phyloP scores from a whole-genome alignment of 2,113 vertebrate genomes.

The Sprattus sprattus region DNA sequence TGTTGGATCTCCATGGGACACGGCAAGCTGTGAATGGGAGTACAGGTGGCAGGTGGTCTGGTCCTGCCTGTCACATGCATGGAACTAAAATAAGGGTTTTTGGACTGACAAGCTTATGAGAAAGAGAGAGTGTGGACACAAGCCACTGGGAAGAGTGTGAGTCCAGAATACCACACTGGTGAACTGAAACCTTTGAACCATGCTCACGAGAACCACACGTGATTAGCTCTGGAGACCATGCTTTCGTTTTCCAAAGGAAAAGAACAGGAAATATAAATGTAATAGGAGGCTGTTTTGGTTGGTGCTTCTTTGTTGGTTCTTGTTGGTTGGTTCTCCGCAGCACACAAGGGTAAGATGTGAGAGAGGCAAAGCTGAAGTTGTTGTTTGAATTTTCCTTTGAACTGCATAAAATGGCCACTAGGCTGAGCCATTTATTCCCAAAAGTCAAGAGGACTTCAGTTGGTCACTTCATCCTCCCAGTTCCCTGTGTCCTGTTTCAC shows the following conservation, averaged over 20 bases:
- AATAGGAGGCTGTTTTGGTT: neutral
- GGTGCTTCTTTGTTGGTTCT: neutral
- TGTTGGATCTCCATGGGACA: neutral
- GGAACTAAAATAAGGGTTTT: neutral
- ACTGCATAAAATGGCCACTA: neutral
- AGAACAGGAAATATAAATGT: neutral
- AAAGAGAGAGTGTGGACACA: neutral
- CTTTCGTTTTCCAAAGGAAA: neutral
- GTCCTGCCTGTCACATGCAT: neutral
- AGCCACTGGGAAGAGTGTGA: neutral
- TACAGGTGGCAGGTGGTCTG: neutral
- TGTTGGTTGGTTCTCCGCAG: neutral
- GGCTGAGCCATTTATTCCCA: constrained; percentile 13
- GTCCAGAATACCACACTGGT: neutral
- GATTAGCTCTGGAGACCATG: constrained; percentile 7
- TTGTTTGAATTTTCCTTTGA: neutral
- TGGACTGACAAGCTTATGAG: neutral
- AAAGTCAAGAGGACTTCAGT: neutral
- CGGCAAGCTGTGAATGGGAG: neutral
- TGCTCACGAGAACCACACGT: neutral
- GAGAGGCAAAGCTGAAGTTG: neutral
- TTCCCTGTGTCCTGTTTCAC: neutral
- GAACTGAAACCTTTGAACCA: neutral
- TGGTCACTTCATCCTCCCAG: neutral
- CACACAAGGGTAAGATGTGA: neutral